phyloP scores from a whole-genome alignment of 2,113 vertebrate genomes.

The Carollia perspicillata region DNA sequence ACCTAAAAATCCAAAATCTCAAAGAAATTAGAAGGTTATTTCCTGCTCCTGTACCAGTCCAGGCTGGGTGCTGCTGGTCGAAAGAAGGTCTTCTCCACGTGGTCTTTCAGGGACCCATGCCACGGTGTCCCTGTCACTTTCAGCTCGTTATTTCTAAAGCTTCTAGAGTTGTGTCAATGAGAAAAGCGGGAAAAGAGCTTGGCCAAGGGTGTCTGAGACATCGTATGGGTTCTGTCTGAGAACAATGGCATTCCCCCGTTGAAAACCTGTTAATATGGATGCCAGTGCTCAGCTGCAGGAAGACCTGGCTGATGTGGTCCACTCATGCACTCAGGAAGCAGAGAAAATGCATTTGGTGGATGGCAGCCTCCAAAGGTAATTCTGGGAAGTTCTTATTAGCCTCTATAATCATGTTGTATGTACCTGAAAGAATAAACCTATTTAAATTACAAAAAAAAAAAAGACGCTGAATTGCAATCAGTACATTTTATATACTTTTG shows the following conservation, averaged over 20 bases:
- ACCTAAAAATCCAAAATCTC: neutral
- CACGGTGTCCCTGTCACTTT: neutral
- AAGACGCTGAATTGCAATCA: neutral
- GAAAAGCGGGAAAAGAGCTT: neutral
- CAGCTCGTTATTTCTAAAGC: neutral
- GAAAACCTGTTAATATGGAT: neutral
- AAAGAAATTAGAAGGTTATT: neutral
- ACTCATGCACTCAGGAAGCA: neutral
- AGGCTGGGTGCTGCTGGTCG: neutral
- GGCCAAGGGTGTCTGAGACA: neutral
- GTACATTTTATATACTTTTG: neutral
- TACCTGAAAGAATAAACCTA: neutral
- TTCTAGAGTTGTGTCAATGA: neutral
- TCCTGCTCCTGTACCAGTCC: neutral
- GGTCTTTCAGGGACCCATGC: neutral
- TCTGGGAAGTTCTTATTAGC: neutral
- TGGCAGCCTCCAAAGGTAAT: neutral
- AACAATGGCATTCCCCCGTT: neutral
- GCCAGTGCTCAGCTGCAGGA: accelerated
- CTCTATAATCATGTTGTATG: neutral
- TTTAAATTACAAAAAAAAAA: neutral
- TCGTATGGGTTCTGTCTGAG: neutral
- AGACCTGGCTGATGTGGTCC: neutral
- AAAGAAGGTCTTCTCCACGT: neutral
- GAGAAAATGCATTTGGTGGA: neutral